Percentiles rank a stretch among this genome's conserved stretches.
phyloP scores from a whole-genome alignment of 2,113 vertebrate genomes.

The Aptenodytes forsteri region DNA sequence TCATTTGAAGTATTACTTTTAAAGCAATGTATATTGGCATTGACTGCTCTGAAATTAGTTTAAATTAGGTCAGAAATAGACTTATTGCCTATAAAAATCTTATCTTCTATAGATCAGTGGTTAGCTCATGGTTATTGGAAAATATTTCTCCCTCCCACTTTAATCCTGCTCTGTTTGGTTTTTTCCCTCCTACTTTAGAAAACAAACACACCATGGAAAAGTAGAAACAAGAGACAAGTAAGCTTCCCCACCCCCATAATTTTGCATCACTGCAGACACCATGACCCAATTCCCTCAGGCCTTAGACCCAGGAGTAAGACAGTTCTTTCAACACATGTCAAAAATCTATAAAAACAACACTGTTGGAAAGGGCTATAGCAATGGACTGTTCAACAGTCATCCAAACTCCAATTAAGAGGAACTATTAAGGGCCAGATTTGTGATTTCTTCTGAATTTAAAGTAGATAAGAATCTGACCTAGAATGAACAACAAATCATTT shows the following conservation, averaged over 20 bases:
- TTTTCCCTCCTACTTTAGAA: neutral
- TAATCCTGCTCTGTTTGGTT: neutral
- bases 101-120: neutral
- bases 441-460: neutral
- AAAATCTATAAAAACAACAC: neutral
- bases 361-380: neutral
- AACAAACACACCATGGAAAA: neutral
- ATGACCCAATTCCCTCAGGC: neutral
- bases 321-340: neutral
- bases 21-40: neutral
- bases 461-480: neutral
- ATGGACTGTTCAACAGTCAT: neutral
- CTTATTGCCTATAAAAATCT: neutral
- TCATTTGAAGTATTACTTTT: neutral
- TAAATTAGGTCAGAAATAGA: constrained; percentile 13
- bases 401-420: neutral
- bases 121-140: neutral
- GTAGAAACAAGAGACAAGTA: neutral
- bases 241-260: neutral
- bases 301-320: neutral
- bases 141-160: neutral
- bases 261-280: neutral
- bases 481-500: neutral
- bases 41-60: neutral
- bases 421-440: neutral